Evolutionary conservation across 2,888 invertebrate genomes (phyloP).

Genomic region (Camptogramma bilineatum): DNA sequence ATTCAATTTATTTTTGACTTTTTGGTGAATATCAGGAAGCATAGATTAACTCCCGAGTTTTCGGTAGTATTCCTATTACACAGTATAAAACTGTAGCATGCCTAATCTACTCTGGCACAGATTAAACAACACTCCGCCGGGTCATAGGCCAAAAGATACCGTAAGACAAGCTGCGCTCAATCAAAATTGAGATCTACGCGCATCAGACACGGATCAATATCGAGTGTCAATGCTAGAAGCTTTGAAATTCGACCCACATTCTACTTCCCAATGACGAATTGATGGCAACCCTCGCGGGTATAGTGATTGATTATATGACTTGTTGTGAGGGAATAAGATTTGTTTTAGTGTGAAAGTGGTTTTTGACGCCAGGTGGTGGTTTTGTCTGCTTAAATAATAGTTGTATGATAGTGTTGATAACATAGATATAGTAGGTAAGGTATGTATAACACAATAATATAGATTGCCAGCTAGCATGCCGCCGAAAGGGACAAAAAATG

Average conservation of each 20-base stretch:
- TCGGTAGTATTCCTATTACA: background rate
- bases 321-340: slow-evolving; percentile 38
- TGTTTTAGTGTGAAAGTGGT: slow-evolving; percentile 21
- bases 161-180: slow-evolving; percentile 54
- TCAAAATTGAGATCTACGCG: slow-evolving; percentile 52
- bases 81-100: slow-evolving; percentile 47
- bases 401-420: slow-evolving; percentile 1
- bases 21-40: no score
- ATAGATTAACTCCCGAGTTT: background rate
- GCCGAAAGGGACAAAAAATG: no score
- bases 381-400: slow-evolving; percentile 18
- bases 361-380: slow-evolving; percentile 30
- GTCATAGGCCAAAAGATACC: slow-evolving; percentile 77
- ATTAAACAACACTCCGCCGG: slow-evolving; percentile 59
- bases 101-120: slow-evolving; percentile 61
- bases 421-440: background rate
- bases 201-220: slow-evolving; percentile 57
- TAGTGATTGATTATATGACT: slow-evolving; percentile 46
- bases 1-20: no score
- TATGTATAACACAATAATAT: background rate
- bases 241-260: slow-evolving; percentile 64
- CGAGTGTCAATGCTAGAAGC: slow-evolving; percentile 54
- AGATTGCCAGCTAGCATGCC: no score
- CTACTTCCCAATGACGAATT: slow-evolving; percentile 63
- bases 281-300: slow-evolving; percentile 52